A percentile compares a stretch with the other conserved stretches of the same genome.
Conservation (phyloP, 2,797 vertebrate species). For the Passerculus sandwichensis region DNA sequence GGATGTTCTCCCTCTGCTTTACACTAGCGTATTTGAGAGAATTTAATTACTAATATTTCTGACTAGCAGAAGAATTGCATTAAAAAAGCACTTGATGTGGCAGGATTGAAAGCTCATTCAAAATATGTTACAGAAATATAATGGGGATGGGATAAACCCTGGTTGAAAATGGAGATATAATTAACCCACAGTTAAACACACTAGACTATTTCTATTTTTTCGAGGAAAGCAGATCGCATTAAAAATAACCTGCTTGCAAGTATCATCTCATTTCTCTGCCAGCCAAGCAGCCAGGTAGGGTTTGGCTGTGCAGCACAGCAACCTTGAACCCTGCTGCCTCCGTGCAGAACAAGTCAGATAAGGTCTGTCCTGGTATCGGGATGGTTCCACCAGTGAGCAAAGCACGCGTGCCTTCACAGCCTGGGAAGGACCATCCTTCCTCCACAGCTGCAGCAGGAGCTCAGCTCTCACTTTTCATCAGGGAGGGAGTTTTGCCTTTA, state of each 20-base stretch:
- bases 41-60: constrained; percentile 80
- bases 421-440: background rate
- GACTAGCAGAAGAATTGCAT: constrained; percentile 73
- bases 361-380: background rate
- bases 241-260: background rate
- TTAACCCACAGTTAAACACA: background rate
- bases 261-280: background rate
- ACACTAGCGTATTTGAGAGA: constrained; percentile 66
- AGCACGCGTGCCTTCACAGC: fast-evolving
- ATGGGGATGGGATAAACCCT: constrained; percentile 11
- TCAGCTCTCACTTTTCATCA: background rate
- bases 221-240: background rate
- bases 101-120: constrained; percentile 37
- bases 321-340: background rate
- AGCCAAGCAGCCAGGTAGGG: background rate
- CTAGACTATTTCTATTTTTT: background rate
- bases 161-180: constrained; percentile 44
- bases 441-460: background rate
- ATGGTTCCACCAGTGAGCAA: background rate
- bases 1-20: constrained; percentile 76
- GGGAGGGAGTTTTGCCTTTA: background rate
- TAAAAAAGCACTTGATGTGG: constrained; percentile 62
- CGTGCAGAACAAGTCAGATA: background rate
- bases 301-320: background rate
- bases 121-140: constrained; percentile 49